phyloP scores from a whole-genome alignment of 2,888 invertebrate species.

The Theretra japonica region DNA sequence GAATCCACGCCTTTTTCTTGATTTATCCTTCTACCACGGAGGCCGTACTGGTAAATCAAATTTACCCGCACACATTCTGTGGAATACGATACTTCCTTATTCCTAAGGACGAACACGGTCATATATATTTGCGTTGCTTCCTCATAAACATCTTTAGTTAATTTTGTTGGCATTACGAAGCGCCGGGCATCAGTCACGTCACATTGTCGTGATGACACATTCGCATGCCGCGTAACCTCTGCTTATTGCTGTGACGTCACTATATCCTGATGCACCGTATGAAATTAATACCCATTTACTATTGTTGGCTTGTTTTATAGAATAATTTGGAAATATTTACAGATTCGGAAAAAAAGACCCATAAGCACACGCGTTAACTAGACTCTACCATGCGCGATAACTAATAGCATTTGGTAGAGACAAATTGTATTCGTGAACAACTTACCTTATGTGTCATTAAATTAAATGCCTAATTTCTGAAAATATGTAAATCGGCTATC shows the following conservation, averaged over 20 bases:
- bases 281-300: too few relatives aligned
- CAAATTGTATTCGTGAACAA: too few relatives aligned
- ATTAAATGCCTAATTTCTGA: too few relatives aligned
- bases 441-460: too few relatives aligned
- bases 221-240: not conserved
- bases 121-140: not conserved
- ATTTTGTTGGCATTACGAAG: slow-evolving; percentile 4
- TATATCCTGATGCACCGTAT: not conserved
- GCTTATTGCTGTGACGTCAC: not conserved
- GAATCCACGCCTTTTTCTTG: not conserved
- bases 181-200: not conserved
- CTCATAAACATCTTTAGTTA: not conserved
- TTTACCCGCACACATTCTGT: not conserved
- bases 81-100: not conserved
- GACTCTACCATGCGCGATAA: too few relatives aligned
- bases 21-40: not conserved
- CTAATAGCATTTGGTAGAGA: too few relatives aligned
- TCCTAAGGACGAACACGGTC: not conserved
- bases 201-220: slow-evolving; percentile 3
- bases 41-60: not conserved
- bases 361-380: too few relatives aligned
- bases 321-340: not conserved
- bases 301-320: too few relatives aligned
- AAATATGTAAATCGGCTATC: too few relatives aligned
- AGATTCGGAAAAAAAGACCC: not conserved